phyloP scores from a whole-genome alignment of 2,888 invertebrate genomes.

The Thera britannica region DNA sequence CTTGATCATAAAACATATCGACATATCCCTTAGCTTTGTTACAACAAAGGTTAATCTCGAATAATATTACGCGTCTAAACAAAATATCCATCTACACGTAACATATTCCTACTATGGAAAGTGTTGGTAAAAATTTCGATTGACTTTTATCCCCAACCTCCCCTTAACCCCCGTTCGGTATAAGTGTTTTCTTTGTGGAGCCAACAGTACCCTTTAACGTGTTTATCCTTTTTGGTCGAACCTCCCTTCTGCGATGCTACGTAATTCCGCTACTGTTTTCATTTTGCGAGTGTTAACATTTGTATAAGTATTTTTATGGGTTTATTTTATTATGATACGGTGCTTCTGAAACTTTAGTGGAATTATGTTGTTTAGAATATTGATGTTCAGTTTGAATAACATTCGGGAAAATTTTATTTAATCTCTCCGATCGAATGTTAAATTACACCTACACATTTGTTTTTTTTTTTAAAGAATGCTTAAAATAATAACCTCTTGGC shows the following conservation, averaged over 20 bases:
- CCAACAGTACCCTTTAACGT: slow-evolving; percentile 78
- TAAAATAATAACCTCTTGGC: no score
- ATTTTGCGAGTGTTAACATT: slow-evolving; percentile 52
- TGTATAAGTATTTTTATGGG: slow-evolving; percentile 34
- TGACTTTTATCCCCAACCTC: slow-evolving; percentile 64
- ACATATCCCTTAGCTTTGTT: slow-evolving; percentile 16
- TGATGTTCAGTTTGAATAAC: background rate
- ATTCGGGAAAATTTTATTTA: no score
- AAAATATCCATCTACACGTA: slow-evolving; percentile 26
- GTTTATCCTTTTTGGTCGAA: slow-evolving; percentile 77
- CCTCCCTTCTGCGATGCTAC: slow-evolving; percentile 64
- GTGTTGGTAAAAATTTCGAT: slow-evolving; percentile 73
- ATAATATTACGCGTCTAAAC: slow-evolving; percentile 35
- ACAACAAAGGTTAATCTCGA: slow-evolving; percentile 28
- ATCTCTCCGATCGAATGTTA: no score
- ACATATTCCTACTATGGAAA: slow-evolving; percentile 41
- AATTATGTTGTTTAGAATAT: background rate
- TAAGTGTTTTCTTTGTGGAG: slow-evolving; percentile 83
- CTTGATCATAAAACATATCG: background rate
- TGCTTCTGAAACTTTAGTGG: slow-evolving; percentile 15
- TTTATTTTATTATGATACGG: slow-evolving; percentile 37
- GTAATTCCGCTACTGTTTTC: slow-evolving; percentile 66
- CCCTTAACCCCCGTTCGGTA: slow-evolving; percentile 54
- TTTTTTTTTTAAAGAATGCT: no score
- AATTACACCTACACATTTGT: no score